Evolutionary conservation across 2,797 vertebrate genomes (phyloP).

Genomic region (Tiaroga cobitis): DNA sequence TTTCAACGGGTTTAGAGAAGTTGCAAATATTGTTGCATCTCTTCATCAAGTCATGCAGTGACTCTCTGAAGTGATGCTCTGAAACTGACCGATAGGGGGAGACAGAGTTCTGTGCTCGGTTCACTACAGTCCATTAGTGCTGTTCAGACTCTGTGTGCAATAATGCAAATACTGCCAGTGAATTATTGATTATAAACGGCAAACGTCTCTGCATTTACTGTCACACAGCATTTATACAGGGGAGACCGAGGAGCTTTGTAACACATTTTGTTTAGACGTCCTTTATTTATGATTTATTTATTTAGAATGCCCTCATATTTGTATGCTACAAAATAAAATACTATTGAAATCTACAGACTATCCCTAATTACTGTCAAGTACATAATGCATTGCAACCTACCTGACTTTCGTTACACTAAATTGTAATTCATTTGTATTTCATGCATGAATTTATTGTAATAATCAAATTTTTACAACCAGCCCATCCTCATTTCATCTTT

Average conservation of each 20-base stretch:
- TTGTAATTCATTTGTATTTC: background rate
- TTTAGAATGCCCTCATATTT: background rate
- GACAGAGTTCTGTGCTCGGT: conserved; percentile 68
- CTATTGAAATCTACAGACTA: background rate
- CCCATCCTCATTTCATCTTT: background rate
- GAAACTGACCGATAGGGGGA: conserved; percentile 73
- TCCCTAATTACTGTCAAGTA: background rate
- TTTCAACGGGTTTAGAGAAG: conserved; percentile 4
- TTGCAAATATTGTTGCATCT: background rate
- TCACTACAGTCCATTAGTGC: background rate
- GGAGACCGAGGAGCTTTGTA: background rate
- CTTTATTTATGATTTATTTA: background rate
- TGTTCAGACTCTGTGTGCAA: background rate
- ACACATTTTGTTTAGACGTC: too few species aligned
- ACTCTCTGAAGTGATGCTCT: too few species aligned
- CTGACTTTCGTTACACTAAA: too few species aligned
- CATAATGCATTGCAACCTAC: background rate
- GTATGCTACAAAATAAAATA: background rate
- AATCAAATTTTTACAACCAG: background rate
- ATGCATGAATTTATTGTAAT: background rate
- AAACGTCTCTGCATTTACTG: background rate
- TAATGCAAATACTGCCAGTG: background rate
- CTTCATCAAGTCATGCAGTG: background rate
- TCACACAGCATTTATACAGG: background rate
- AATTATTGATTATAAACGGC: conserved; percentile 9